Conservation (phyloP, 2,888 invertebrate species). For the Napeogenes inachia region DNA sequence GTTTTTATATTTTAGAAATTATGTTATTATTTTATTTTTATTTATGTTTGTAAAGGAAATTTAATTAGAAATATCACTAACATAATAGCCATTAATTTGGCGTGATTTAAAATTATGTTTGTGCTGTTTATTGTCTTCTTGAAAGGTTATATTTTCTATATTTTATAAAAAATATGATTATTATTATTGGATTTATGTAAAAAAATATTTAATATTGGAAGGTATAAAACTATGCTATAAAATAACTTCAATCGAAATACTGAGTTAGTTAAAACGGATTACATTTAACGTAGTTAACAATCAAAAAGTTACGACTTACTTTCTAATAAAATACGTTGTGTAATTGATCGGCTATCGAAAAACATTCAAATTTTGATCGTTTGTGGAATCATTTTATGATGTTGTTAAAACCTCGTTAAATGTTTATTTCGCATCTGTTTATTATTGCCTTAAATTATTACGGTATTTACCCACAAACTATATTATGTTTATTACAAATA, state of each 20-base stretch:
- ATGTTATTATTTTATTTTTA: too few relatives aligned
- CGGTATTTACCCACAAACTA: too few relatives aligned
- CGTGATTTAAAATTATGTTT: too few relatives aligned
- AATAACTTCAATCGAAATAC: neutral
- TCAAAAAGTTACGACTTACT: slow-evolving; percentile 32
- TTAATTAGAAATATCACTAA: too few relatives aligned
- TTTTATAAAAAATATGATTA: neutral
- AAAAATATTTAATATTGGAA: neutral
- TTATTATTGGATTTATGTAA: too few relatives aligned
- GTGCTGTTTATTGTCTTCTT: too few relatives aligned
- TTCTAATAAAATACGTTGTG: slow-evolving; percentile 41
- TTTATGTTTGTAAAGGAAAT: too few relatives aligned
- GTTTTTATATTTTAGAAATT: too few relatives aligned
- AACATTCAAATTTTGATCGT: slow-evolving; percentile 45
- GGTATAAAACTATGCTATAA: too few relatives aligned
- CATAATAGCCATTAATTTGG: too few relatives aligned
- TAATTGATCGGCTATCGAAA: slow-evolving; percentile 42
- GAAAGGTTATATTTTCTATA: too few relatives aligned
- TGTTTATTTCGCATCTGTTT: slow-evolving; percentile 33
- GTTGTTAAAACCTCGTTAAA: slow-evolving; percentile 43
- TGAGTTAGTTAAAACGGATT: slow-evolving; percentile 2
- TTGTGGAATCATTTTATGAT: slow-evolving; percentile 38
- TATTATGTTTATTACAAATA: too few relatives aligned
- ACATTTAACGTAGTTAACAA: slow-evolving; percentile 35
- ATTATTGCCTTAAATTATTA: slow-evolving; percentile 8